Base-by-base conservation (phyloP, 2,797 vertebrate species). In the Ctenosaura bakeri region DNA sequence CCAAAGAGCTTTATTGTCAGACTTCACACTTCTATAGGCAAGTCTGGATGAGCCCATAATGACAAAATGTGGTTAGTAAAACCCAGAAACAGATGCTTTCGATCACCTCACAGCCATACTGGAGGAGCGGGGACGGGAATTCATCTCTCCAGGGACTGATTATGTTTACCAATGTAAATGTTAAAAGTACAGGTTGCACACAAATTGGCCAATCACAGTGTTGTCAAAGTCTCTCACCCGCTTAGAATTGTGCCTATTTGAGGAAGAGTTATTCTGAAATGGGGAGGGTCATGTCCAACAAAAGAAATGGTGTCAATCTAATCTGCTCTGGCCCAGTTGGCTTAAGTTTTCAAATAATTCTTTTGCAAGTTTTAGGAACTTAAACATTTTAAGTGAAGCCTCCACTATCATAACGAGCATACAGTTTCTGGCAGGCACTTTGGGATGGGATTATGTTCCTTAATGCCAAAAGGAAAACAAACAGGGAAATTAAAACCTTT, bases 331-430 rank as follows among this genome's bases (percentile, higher is more conserved):
- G 9, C 76, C 64, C 9, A 35, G 32, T 62, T 79, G 42, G 16
- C 12, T 12, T 52, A 86, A 88, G 83, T 12, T 62, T 88, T 85
- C 94, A 90, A 93, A 50, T 26, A 78, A 42, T 38, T 94, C 56
- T 89, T 90, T 94, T 94, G 84, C 74, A 7, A 89, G 88, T 76
- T 90, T 93, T 89, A 91, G 91, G 80, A 91, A 82, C 81, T 83
- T 88, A 79, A 94, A 93, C 0, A 0, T 94, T 86, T 89, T 89
- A 84, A 95, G 82, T 85, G 85, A 93, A 95, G 80, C 46, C 79
- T 93, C 91, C 86, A 90, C 94, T 94, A 93, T 24, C 22, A 77
- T 92, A 88, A 89, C 94, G 94, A 85, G 89, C 85, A 93, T 94
- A 78, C 26, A 87, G 38, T 87, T 86, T 92, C 79, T 86, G 88